phyloP scores from a whole-genome alignment of 2,113 vertebrate species.

The Chloropsis cyanopogon region DNA sequence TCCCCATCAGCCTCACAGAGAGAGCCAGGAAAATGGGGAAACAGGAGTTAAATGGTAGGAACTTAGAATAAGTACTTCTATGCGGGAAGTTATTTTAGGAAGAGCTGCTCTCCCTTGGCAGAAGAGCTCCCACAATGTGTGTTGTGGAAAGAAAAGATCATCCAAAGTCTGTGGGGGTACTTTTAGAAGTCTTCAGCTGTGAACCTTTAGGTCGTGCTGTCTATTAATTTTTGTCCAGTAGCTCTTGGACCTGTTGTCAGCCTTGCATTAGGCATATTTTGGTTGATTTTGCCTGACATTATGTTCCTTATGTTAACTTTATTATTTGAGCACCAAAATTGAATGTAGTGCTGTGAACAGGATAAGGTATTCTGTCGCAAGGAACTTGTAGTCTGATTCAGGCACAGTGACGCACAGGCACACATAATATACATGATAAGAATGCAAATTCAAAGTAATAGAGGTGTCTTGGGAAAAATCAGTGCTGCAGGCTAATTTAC shows the following conservation, averaged over 20 bases:
- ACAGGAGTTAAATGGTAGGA: neutral
- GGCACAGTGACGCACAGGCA: conserved; percentile 18
- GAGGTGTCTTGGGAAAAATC: conserved; percentile 39
- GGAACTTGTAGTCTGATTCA: conserved; percentile 20
- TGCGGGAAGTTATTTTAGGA: conserved; percentile 1
- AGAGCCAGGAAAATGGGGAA: neutral
- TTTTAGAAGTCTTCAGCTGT: neutral
- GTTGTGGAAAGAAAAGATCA: neutral
- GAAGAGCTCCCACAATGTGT: neutral
- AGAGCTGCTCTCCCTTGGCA: neutral
- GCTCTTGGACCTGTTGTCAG: neutral
- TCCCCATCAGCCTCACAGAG: neutral
- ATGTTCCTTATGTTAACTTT: neutral
- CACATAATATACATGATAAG: conserved; percentile 31
- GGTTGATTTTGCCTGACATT: neutral
- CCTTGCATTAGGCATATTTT: neutral
- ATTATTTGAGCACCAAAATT: conserved; percentile 11
- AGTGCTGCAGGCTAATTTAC: conserved; percentile 21
- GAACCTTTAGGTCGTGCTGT: neutral
- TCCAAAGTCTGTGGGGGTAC: neutral
- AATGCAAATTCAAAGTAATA: conserved; percentile 33
- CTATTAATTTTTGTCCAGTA: neutral
- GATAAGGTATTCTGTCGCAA: conserved; percentile 36
- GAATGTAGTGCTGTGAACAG: neutral
- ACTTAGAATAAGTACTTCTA: neutral